These are phyloP conservation scores for Neodiprion lecontei DNA, from an alignment of 1,140 invertebrate genomes.

Conservation along the genomic window DNA sequence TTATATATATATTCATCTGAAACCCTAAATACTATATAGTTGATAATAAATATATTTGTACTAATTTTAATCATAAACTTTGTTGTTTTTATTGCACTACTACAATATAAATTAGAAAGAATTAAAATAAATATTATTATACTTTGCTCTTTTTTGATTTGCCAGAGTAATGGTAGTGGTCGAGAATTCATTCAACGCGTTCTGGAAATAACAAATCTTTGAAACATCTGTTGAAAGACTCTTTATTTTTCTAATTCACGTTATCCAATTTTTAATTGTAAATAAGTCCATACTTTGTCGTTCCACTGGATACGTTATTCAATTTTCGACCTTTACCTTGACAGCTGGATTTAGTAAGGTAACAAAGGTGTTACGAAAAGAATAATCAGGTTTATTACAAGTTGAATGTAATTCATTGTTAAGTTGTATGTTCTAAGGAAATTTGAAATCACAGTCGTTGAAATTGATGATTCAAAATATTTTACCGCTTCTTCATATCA, in stretches of 20 bases:
- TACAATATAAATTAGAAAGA: slow-evolving; percentile 37
- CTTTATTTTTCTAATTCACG: background rate
- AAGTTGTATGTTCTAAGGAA: background rate
- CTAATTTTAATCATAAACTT: slow-evolving; percentile 46
- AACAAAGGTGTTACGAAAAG: background rate
- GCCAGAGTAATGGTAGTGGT: background rate
- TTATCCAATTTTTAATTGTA: background rate
- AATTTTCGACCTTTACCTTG: background rate
- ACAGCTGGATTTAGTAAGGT: background rate
- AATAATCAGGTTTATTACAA: background rate
- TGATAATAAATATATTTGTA: slow-evolving; percentile 46
- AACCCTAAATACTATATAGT: slow-evolving; percentile 40
- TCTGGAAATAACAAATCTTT: background rate
- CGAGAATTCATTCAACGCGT: background rate
- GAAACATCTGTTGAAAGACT: background rate
- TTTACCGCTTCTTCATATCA: too few species aligned
- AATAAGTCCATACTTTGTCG: background rate
- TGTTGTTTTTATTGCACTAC: slow-evolving; percentile 44
- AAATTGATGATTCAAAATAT: background rate
- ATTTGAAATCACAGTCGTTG: background rate
- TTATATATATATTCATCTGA: slow-evolving; percentile 31
- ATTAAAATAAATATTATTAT: too few species aligned
- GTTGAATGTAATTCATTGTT: background rate
- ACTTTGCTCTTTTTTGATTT: too few species aligned
- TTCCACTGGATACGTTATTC: background rate